These are phyloP conservation scores for Hemiprocne comata DNA, from an alignment of 2,113 vertebrate genomes.

Conservation along the genomic window DNA sequence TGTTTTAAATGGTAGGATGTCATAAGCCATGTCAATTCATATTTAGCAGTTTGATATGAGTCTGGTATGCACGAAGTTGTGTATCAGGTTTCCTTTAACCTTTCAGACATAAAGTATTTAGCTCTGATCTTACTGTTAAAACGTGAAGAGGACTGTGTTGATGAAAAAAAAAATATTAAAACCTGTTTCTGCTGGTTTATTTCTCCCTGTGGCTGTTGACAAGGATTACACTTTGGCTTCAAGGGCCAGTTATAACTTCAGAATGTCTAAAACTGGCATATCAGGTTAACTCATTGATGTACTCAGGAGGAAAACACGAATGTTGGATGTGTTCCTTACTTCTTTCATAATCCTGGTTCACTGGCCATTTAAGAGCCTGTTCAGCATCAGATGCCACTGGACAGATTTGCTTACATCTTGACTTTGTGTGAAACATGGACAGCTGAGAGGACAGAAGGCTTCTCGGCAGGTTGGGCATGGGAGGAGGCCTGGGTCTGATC, in stretches of 20 bases:
- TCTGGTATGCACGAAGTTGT: neutral
- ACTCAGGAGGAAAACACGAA: neutral
- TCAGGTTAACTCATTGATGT: neutral
- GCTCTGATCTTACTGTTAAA: neutral
- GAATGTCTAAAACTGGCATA: neutral
- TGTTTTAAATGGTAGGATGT: neutral
- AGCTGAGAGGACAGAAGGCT: conserved; percentile 37
- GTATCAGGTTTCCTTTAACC: conserved; percentile 12
- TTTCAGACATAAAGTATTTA: conserved; percentile 34
- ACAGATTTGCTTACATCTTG: neutral
- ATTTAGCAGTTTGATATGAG: conserved; percentile 8
- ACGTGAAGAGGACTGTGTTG: neutral
- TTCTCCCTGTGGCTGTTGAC: neutral
- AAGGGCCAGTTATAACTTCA: neutral
- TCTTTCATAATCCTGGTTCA: neutral
- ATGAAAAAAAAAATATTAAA: neutral
- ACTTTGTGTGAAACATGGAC: neutral
- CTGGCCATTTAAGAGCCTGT: neutral
- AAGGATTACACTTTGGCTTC: neutral
- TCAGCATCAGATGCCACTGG: neutral
- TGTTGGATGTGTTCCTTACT: neutral
- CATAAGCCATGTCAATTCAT: neutral
- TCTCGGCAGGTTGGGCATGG: neutral
- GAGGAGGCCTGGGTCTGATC: neutral
- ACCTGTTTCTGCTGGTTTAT: neutral